These are phyloP conservation scores for Choristoneura rosaceana DNA, from an alignment of 2,888 invertebrate species.

Conservation along the genomic window DNA sequence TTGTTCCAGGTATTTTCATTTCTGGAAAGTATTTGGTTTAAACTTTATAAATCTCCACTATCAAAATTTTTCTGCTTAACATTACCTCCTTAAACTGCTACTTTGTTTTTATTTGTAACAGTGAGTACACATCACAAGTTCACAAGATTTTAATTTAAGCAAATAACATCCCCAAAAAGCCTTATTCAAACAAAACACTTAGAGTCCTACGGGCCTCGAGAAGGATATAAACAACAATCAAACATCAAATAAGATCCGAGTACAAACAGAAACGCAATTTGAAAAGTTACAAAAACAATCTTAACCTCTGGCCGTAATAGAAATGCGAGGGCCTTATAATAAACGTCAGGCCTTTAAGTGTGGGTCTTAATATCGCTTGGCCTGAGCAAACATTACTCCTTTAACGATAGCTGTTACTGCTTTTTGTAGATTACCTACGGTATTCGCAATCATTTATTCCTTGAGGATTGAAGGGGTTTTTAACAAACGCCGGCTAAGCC, in stretches of 20 bases:
- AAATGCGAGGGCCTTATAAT: slow-evolving; percentile 23
- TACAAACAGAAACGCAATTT: slow-evolving; percentile 26
- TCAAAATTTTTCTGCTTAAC: too few relatives aligned
- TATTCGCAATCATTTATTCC: slow-evolving; percentile 13
- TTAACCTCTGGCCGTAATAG: slow-evolving; percentile 19
- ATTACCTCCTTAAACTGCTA: too few relatives aligned
- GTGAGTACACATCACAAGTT: background rate
- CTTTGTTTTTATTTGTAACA: background rate
- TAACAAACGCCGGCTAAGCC: background rate
- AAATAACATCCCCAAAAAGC: background rate
- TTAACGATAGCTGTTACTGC: slow-evolving; percentile 21
- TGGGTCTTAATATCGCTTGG: background rate
- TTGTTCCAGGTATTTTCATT: too few relatives aligned
- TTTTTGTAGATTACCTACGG: slow-evolving; percentile 19
- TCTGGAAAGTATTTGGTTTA: too few relatives aligned
- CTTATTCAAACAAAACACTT: slow-evolving; percentile 1
- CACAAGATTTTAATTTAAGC: background rate
- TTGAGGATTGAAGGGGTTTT: background rate
- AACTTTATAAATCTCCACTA: too few relatives aligned
- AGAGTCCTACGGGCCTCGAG: background rate
- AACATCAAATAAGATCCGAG: slow-evolving; percentile 20
- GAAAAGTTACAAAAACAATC: slow-evolving; percentile 33
- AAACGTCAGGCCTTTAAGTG: slow-evolving; percentile 14
- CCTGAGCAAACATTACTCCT: slow-evolving; percentile 16
- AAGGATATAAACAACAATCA: slow-evolving; percentile 19